These are phyloP conservation scores for Incurvaria masculella DNA, from an alignment of 2,888 invertebrate species.

Conservation along the genomic window DNA sequence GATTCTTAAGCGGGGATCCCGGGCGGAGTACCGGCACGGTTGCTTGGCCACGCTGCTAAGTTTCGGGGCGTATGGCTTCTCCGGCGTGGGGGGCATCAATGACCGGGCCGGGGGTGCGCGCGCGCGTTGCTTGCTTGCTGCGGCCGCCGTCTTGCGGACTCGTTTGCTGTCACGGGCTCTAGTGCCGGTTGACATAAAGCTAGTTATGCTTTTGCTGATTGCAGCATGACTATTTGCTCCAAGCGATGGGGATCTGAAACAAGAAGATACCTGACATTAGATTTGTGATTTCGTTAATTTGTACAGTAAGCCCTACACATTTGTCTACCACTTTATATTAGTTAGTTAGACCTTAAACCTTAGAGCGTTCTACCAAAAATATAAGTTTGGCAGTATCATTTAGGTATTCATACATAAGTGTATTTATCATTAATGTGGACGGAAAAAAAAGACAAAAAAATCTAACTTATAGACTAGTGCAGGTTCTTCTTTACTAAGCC, in stretches of 20 bases:
- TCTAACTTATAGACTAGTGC: too few relatives aligned
- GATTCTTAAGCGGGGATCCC: constrained; percentile 61
- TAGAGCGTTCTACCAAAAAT: too few relatives aligned
- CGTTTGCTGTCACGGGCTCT: not conserved
- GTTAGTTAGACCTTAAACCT: too few relatives aligned
- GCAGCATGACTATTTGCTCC: constrained; percentile 38
- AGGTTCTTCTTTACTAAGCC: too few relatives aligned
- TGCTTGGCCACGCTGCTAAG: constrained; percentile 42
- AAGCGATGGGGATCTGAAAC: constrained; percentile 35
- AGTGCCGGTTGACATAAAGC: constrained; percentile 42
- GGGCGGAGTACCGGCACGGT: constrained; percentile 51
- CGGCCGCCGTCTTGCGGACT: not conserved
- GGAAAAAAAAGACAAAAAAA: too few relatives aligned
- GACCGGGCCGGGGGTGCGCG: constrained; percentile 54
- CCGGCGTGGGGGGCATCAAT: constrained; percentile 53
- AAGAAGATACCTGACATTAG: not conserved
- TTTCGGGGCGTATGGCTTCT: constrained; percentile 49
- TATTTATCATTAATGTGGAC: too few relatives aligned
- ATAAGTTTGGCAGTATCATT: too few relatives aligned
- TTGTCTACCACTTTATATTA: too few relatives aligned
- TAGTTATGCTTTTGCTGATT: constrained; percentile 41
- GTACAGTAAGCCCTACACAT: too few relatives aligned
- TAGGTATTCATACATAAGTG: too few relatives aligned
- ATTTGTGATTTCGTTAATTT: too few relatives aligned
- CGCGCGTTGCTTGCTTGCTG: constrained; percentile 34